Percentiles rank a stretch among this genome's conserved stretches.
phyloP scores from a whole-genome alignment of 2,113 vertebrate genomes.

The Macquaria ambigua region DNA sequence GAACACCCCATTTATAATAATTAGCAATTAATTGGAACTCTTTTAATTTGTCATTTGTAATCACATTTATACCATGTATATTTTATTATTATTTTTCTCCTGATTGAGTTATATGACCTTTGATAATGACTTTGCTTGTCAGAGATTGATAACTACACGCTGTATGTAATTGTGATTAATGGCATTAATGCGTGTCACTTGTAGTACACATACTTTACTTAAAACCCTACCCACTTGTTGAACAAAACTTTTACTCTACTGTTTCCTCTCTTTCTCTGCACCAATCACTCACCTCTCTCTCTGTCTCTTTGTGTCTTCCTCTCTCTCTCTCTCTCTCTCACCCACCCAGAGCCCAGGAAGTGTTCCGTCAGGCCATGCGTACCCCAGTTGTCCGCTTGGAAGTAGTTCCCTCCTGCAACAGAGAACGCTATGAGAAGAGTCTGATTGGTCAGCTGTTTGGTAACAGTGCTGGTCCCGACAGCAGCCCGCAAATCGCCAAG shows the following conservation, averaged over 20 bases:
- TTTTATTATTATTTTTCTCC: constrained; percentile 6
- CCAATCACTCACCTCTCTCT: not conserved
- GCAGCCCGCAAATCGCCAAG: constrained; percentile 80
- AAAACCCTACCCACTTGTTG: not conserved
- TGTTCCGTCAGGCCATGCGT: constrained; percentile 96
- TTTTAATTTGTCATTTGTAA: constrained; percentile 29
- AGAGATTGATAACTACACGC: constrained; percentile 32
- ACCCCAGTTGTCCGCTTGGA: constrained; percentile 86
- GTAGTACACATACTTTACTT: not conserved
- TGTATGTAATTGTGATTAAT: constrained; percentile 40
- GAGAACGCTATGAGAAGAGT: constrained; percentile 92
- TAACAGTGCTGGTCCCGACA: constrained; percentile 61
- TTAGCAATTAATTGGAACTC: constrained; percentile 1
- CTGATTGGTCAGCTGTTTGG: constrained; percentile 88
- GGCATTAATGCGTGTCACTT: constrained; percentile 1
- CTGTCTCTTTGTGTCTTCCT: not conserved
- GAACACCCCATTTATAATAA: constrained; percentile 29
- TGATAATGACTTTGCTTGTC: constrained; percentile 26
- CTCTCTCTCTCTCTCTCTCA: too few species aligned
- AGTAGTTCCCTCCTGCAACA: constrained; percentile 88
- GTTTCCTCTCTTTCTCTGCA: not conserved
- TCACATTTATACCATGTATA: not conserved
- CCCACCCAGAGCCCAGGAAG: constrained; percentile 90
- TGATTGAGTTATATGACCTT: constrained; percentile 38
- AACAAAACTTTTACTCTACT: not conserved